Evolutionary conservation across 2,797 vertebrate species (phyloP).

Genomic region (Eulemur mongoz): DNA sequence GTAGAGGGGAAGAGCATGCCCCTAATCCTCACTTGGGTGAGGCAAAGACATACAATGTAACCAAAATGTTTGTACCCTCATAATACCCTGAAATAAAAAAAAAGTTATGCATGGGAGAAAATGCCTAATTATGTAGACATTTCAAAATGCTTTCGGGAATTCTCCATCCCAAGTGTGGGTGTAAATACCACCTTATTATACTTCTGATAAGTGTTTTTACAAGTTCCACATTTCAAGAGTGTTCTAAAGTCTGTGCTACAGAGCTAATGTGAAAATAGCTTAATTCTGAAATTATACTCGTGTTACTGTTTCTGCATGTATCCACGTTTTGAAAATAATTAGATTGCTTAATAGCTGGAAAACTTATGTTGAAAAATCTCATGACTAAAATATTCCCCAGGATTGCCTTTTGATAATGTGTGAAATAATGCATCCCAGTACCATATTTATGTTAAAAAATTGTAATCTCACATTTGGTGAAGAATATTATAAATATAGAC

Average conservation of each 20-base stretch:
- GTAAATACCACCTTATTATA: neutral
- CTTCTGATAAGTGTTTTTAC: conserved; percentile 20
- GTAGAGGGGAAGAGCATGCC: no score
- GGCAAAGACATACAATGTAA: no score
- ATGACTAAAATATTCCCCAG: conserved; percentile 60
- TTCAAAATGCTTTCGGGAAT: neutral
- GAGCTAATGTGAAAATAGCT: neutral
- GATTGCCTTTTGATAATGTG: conserved; percentile 37
- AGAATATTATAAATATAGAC: neutral
- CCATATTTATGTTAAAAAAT: conserved; percentile 42
- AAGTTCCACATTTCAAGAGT: neutral
- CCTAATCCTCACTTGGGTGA: no score
- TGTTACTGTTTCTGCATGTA: neutral
- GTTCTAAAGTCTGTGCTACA: conserved; percentile 17
- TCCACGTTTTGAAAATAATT: conserved; percentile 66
- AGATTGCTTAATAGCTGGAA: conserved; percentile 59
- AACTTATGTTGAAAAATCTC: conserved; percentile 36
- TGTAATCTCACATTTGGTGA: neutral
- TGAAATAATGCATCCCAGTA: conserved; percentile 40
- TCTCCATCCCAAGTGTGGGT: neutral
- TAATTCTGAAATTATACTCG: conserved; percentile 41
- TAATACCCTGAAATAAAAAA: no score
- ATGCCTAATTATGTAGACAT: neutral
- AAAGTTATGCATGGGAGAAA: neutral
- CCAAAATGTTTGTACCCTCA: no score